Base-by-base conservation (phyloP, 2,888 invertebrate genomes). In the Oeneis ivallda region DNA sequence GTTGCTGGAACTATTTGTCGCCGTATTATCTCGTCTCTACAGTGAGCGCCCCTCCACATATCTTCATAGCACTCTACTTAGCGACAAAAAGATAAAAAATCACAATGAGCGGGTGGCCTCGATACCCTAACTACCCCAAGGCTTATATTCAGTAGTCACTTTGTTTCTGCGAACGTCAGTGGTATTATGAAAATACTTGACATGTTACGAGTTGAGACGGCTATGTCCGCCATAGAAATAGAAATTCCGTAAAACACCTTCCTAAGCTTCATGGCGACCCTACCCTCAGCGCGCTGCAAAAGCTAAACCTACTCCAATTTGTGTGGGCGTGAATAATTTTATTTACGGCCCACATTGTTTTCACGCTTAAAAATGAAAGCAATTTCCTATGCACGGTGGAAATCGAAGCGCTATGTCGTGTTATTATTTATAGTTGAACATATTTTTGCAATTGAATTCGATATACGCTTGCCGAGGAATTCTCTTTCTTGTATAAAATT, bases 301-400 rank as follows among this genome's bases (percentile, higher is more conserved):
- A 69, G 68, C 68, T 62, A 62, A 71, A 71, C 62, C 60, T 65
- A 71, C 68, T 70, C 56, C 64, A 70, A 70, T 70, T 70, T 71
- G 71, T 66, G 71, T 68, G 56, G 71, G 65, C 70, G 68, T 71
- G 64, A 75, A 78, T 76, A 71, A 78, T 74, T 75, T 77, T 79
- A 78, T 79, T 79, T 78, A 72, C 74, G 70, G 70, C 71, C 62
- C 58, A 67, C 73, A 74, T 76, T 80, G 78, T 80, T 79, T 78
- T 69, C 69, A 74, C 76, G 69, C 72, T 76, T 75, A 81, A 82
- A 81, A 83, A 80, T 80, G 70, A 78, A 78, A 79, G 74, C 79
- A 79, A 83, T 83, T 81, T 81, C 77, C 81, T 75, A 72, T 79
- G 74, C 71, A 76, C 67, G 62, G 59, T 76, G 77, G 74, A 69